phyloP scores from a whole-genome alignment of 2,113 vertebrate genomes.

The Tragelaphus strepsiceros region DNA sequence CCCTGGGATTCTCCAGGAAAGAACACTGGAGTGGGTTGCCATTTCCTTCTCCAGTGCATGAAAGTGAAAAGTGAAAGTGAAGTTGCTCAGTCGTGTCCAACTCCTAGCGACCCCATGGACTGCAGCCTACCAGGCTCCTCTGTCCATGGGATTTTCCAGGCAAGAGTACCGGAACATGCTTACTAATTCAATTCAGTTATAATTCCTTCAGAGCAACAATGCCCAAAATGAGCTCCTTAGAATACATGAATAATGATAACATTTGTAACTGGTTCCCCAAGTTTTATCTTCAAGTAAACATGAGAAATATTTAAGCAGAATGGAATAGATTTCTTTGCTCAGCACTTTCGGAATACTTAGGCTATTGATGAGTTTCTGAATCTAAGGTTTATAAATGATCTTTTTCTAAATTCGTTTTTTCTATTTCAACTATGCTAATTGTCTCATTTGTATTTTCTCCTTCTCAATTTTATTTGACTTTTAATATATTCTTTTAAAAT shows the following conservation, averaged over 20 bases:
- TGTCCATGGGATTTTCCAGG: no score
- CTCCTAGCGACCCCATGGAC: no score
- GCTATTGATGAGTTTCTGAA: background rate
- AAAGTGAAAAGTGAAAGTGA: no score
- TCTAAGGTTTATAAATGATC: background rate
- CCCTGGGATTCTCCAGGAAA: no score
- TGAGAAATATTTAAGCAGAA: background rate
- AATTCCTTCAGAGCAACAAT: background rate
- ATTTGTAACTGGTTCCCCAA: background rate
- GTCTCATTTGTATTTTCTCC: background rate
- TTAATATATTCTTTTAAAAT: background rate
- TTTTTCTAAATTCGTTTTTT: background rate
- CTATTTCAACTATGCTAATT: background rate
- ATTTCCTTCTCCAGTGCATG: no score
- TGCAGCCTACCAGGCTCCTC: no score
- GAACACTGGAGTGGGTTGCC: no score
- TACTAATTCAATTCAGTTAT: background rate
- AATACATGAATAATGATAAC: background rate
- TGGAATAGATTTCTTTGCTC: background rate
- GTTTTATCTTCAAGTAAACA: background rate
- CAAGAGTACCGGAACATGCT: background rate
- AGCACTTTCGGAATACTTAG: background rate
- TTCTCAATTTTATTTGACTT: background rate
- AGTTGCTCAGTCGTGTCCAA: no score
- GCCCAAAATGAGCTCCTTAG: background rate